These are phyloP conservation scores for Sycon ciliatum DNA, from an alignment of 37 sponge, comb jelly and placozoan genomes.

Conservation along the genomic window DNA sequence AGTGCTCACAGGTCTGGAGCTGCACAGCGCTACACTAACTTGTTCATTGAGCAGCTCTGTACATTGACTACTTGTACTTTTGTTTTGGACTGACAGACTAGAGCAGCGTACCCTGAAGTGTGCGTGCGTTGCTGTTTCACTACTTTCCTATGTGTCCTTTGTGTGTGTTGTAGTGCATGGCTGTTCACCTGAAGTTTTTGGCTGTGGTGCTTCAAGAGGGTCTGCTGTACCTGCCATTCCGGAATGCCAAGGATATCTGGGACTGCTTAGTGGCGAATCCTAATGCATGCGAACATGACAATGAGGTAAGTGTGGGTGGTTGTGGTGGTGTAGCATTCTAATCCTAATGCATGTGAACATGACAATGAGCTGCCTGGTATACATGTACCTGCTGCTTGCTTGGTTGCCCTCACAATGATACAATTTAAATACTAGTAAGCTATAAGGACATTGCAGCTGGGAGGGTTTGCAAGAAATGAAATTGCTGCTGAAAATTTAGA, in stretches of 20 bases:
- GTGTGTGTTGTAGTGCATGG: slow-evolving; percentile 43
- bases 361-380: background rate
- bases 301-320: slow-evolving; percentile 33
- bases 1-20: no score
- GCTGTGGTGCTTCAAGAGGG: slow-evolving; percentile 66
- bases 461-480: no score
- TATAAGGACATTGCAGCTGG: no score
- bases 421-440: background rate
- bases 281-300: slow-evolving; percentile 55
- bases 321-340: no score
- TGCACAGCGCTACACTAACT: no score
- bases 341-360: no score
- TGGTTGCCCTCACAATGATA: background rate
- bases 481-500: no score
- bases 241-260: slow-evolving; percentile 70
- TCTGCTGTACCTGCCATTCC: slow-evolving; percentile 57
- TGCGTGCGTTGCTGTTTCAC: background rate
- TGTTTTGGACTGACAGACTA: no score
- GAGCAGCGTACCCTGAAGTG: no score
- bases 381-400: background rate
- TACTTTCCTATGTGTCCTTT: background rate
- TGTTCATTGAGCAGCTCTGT: no score
- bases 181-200: slow-evolving; percentile 63
- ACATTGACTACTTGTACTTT: background rate
- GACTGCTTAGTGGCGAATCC: slow-evolving; percentile 57